Evolutionary conservation across 2,113 vertebrate genomes (phyloP).

Genomic region (Alosa alosa): DNA sequence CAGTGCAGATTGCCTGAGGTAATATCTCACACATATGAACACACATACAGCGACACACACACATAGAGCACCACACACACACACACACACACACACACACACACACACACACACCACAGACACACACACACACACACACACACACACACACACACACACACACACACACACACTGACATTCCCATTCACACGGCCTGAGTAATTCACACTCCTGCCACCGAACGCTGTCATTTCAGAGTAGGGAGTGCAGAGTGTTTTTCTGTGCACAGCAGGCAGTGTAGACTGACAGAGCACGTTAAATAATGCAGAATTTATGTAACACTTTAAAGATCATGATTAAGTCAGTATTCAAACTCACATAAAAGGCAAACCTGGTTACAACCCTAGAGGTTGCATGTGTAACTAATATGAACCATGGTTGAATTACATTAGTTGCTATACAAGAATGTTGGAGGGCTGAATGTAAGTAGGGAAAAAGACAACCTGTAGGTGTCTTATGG

Average conservation of each 20-base stretch:
- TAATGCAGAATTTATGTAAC: neutral
- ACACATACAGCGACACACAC: neutral
- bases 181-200: neutral
- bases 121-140: no score
- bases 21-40: neutral
- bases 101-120: neutral
- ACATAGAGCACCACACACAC: neutral
- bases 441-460: no score
- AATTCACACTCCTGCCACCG: neutral
- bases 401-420: no score
- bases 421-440: no score
- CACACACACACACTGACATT: neutral
- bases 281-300: neutral
- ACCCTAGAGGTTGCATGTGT: neutral
- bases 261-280: neutral
- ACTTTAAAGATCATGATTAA: neutral
- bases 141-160: constrained; percentile 1
- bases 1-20: neutral
- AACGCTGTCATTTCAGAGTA: neutral
- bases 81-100: constrained; percentile 3
- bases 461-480: no score
- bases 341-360: neutral
- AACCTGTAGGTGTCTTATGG: no score
- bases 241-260: neutral
- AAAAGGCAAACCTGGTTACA: neutral